A percentile compares a stretch with the other conserved stretches of the same genome.
Evolutionary conservation across 2,113 vertebrate species (phyloP).

Genomic region (Scolopax mira): DNA sequence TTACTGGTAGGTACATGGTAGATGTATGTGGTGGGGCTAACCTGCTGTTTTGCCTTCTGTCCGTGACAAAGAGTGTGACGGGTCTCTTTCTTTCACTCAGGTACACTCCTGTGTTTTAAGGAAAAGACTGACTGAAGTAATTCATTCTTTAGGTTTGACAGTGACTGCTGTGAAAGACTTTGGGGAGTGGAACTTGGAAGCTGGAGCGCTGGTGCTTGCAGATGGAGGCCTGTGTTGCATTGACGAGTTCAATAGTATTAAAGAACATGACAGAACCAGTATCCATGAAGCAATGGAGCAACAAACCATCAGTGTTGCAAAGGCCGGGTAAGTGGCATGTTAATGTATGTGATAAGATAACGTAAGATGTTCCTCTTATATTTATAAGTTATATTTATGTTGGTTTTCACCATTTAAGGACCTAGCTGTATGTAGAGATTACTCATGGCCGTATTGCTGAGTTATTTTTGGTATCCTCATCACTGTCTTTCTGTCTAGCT

Average conservation of each 20-base stretch:
- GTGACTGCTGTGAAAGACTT: constrained; percentile 84
- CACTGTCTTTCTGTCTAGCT: neutral
- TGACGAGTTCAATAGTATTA: constrained; percentile 97
- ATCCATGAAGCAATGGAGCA: constrained; percentile 99
- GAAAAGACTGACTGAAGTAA: neutral
- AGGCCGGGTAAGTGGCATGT: constrained; percentile 84
- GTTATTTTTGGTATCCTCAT: neutral
- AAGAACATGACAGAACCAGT: constrained; percentile 94
- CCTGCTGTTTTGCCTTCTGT: neutral
- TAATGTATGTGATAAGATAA: neutral
- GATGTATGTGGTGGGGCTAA: neutral
- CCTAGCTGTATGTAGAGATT: neutral
- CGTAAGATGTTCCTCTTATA: neutral
- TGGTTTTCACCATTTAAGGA: neutral
- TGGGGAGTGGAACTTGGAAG: constrained; percentile 85
- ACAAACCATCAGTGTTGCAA: constrained; percentile 96
- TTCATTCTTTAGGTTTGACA: constrained; percentile 75
- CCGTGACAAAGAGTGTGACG: rapidly evolving
- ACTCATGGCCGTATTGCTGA: neutral
- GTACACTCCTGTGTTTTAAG: neutral
- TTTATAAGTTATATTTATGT: neutral
- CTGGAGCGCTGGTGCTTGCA: constrained; percentile 89
- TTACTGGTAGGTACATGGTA: neutral
- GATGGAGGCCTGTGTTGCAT: constrained; percentile 97
- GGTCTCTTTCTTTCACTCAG: neutral